Conservation (phyloP, 2,888 invertebrate genomes). For the Parnassius orleans region DNA sequence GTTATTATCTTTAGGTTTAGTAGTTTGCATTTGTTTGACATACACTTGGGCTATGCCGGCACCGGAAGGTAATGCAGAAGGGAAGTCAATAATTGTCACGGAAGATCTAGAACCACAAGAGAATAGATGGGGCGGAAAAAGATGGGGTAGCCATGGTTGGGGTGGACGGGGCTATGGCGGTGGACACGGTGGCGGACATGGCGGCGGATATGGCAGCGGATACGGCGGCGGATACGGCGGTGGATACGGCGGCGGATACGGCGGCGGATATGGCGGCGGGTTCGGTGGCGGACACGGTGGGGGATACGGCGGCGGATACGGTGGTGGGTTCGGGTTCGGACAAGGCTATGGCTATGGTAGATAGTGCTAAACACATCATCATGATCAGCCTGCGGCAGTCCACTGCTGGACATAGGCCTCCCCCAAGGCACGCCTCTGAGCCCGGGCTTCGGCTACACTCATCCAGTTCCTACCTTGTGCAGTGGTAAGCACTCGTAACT, state of each 20-base stretch:
- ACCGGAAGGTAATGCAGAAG: not conserved
- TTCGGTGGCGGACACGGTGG: constrained; percentile 14
- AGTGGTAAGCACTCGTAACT: no score
- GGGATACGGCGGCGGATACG: constrained; percentile 14
- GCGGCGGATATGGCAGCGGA: constrained; percentile 25
- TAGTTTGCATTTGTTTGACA: constrained; percentile 7
- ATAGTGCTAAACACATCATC: constrained; percentile 15
- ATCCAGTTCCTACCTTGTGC: no score
- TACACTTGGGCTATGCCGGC: constrained; percentile 10
- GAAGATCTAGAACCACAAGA: constrained; percentile 37
- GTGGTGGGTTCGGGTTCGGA: constrained; percentile 28
- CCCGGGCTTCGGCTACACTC: no score
- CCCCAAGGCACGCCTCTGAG: no score
- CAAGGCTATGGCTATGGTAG: constrained; percentile 33
- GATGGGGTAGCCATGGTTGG: constrained; percentile 15
- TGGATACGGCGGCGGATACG: constrained; percentile 26
- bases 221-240: constrained; percentile 18
- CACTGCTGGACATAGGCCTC: no score
- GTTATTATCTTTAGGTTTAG: constrained; percentile 1
- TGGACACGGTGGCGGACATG: constrained; percentile 12
- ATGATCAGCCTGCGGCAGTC: no score
- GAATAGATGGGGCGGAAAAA: constrained; percentile 20
- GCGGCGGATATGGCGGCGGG: constrained; percentile 26
- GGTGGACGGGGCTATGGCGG: constrained; percentile 9
- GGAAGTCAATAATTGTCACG: constrained; percentile 22